phyloP scores from a whole-genome alignment of 2,113 vertebrate genomes.

The Pristiophorus japonicus region DNA sequence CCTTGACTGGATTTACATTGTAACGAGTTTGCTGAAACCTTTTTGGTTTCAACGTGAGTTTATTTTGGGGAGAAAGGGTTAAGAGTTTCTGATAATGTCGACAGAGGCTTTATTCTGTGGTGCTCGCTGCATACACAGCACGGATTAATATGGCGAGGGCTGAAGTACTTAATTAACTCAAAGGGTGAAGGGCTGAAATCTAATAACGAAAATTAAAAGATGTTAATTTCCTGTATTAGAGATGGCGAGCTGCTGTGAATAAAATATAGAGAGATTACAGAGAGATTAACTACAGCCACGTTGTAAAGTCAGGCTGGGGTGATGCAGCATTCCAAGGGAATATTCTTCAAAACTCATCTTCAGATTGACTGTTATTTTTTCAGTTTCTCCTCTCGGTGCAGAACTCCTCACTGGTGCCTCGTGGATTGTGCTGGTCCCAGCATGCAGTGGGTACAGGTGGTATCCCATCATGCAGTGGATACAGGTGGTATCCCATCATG shows the following conservation, averaged over 20 bases:
- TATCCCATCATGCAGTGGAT: not conserved
- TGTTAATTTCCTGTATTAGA: slow-evolving; percentile 60
- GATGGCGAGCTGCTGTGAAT: slow-evolving; percentile 52
- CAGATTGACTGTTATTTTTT: not conserved
- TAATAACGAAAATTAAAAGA: slow-evolving; percentile 66
- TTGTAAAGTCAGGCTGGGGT: not conserved
- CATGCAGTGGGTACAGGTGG: not conserved
- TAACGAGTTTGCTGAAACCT: not conserved
- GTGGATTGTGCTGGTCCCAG: not conserved
- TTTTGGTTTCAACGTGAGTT: not conserved
- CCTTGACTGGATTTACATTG: not conserved
- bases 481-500: not conserved
- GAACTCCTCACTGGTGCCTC: no score
- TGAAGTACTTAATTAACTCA: slow-evolving; percentile 65
- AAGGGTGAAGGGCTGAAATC: slow-evolving; percentile 64
- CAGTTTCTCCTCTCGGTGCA: not conserved
- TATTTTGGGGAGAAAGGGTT: slow-evolving; percentile 42
- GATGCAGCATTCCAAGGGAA: not conserved
- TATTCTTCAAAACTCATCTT: not conserved
- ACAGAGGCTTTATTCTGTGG: not conserved
- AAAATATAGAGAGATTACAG: slow-evolving; percentile 52
- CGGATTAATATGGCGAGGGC: slow-evolving; percentile 45
- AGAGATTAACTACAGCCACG: not conserved
- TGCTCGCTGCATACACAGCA: slow-evolving; percentile 37
- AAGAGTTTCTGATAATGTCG: not conserved